Percentiles rank a stretch among this genome's conserved stretches.
Conservation (phyloP, 2,113 vertebrate species). For the Myotis lucifugus region DNA sequence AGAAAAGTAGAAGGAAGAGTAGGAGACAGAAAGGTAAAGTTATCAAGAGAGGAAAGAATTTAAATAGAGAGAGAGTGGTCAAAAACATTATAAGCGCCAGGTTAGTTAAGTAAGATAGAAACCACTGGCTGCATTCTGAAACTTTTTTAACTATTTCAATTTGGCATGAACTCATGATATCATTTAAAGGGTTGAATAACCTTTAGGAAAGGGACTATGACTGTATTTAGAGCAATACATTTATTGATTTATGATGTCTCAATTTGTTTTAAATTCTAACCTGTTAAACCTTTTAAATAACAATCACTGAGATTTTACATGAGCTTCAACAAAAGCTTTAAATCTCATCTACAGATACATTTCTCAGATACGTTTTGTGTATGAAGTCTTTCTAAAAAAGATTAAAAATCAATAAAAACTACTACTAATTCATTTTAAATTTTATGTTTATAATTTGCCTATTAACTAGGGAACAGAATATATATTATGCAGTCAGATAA, state of each 20-base stretch:
- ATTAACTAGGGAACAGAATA: not conserved
- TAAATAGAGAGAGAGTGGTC: not conserved
- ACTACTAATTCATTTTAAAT: not conserved
- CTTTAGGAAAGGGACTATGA: not conserved
- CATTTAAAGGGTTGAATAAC: slow-evolving; percentile 2
- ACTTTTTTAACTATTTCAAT: not conserved
- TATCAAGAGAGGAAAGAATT: not conserved
- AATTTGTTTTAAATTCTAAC: slow-evolving; percentile 44
- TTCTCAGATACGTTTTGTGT: not conserved
- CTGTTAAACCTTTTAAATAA: not conserved
- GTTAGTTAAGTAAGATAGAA: not conserved
- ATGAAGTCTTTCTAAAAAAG: not conserved
- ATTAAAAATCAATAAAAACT: not conserved
- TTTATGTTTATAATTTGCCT: not conserved
- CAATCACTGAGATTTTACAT: not conserved
- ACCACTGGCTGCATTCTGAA: not conserved
- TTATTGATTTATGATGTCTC: not conserved
- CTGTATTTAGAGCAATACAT: not conserved
- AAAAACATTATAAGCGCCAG: not conserved
- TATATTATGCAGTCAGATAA: not conserved
- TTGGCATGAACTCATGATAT: not conserved
- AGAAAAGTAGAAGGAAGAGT: not conserved
- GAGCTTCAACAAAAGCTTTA: slow-evolving; percentile 18
- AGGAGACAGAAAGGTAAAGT: not conserved
- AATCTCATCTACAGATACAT: not conserved